Base-by-base conservation (phyloP, 2,797 vertebrate genomes). In the Glossophaga mutica region DNA sequence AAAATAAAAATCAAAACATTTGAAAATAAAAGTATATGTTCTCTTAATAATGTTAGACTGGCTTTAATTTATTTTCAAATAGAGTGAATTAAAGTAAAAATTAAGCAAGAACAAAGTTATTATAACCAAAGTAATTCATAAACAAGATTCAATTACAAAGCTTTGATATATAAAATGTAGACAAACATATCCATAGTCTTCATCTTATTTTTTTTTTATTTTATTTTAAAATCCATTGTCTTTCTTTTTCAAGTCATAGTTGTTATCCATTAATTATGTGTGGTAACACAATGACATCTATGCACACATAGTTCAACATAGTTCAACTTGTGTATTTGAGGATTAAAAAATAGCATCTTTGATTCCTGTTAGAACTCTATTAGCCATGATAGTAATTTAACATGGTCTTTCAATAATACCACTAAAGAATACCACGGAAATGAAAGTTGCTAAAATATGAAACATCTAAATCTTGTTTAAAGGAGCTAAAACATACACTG, bases 371-470 rank as follows among this genome's bases (percentile, higher is more conserved):
- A 73, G n/a, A 90, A 34, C 0, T 29, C 0, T 4, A 86, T 22
- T 73, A 88, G 34, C 94, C 94, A 85, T 46, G 94, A 88, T 19
- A 94, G 94, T 98, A 97, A 98, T 98, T 98, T 98, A 98, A 97
- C 95, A n/a, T 89, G 83, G 92, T 83, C 62, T 98, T 93, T 97
- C 97, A 97, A 98, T 98, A 98, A 98, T 97, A 98, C 74, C 83
- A 94, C 96, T 97, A 94, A 94, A 94, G 90, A 87, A 94, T 90
- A 94, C 90, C 55, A 96, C 83, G 94, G 98, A 99, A 99, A 98
- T 99, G 98, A 99, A 99, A 99, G 94, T 98, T 99, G 98, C 98
- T 99, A 99, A 98, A 98, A 73, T 73, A 46, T 46, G 18, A 73
- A 44, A 71, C 39, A 42, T 6, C 37, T 71, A 71, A 71, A 71